Base-by-base conservation (phyloP, 2,797 vertebrate species). In the Thalassophryne amazonica region DNA sequence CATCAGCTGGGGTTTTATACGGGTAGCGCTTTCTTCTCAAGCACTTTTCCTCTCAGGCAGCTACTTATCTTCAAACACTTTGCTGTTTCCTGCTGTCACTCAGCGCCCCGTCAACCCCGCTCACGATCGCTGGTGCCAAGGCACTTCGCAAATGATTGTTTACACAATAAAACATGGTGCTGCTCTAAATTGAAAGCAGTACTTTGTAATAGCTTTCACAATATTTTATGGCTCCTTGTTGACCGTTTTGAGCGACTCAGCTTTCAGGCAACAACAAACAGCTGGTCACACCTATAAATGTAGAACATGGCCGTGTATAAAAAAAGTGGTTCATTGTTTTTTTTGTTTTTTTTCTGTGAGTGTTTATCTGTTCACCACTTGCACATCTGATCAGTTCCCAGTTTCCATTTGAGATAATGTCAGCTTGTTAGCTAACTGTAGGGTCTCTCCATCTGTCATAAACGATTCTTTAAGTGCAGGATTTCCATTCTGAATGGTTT, bases 11-110 rank as follows among this genome's bases (percentile, higher is more conserved):
- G 12, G 19, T n/a, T 55, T 50, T 52, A 12, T 35, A 45, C 11
- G 18, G 35, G 41, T 22, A 22, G 20, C 22, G 36, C 7, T 36
- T 25, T 37, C 42, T 41, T 17, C 23, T 29, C 36, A 23, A 36
- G 30, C 19, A 14, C 16, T 2, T 16, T 45, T 50, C 28, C 33
- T 32, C 50, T 65, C 43, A 48, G 57, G 37, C 45, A 14, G 42
- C 5, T 41, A 10, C 60, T 74, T 65, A 60, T 54, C 42, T 64
- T 46, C 54, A 65, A 58, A 56, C 48, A 65, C 24, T 43, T 20
- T 10, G 4, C 35, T 42, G 39, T 27, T 16, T 47, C 23, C 20
- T n/a, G 7, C 19, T 58, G 32, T 24, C 51, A 34, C 14, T 54
- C 25, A 18, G 20, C 58, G 30, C 29, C 30, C n/a, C 3, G 2